Evolutionary conservation across 2,797 vertebrate genomes (phyloP), one percentile per base, ranked within the genome.

Genomic region (Protosalanx chinensis): DNA sequence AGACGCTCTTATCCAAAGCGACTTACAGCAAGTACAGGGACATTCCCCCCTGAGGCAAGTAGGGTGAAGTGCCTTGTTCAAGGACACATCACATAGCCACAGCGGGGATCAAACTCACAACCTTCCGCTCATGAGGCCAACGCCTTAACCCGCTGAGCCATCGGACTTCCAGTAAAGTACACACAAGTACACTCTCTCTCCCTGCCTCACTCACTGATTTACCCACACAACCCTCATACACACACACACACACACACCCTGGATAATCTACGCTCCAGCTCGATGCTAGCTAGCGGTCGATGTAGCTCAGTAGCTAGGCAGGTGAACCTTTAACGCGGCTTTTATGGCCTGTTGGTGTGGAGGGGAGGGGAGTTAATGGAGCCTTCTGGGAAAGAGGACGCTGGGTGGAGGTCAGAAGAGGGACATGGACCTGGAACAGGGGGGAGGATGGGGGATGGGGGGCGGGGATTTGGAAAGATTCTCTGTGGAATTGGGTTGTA

Each of bases 281-380:
- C 29, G 71, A 49, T 49, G 49, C 15, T 15, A 49, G 20, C 32
- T 58, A 53, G 65, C 8, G 4, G 74, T 83, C 68, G 20, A 53
- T 81, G 75, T 18, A 7, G 15, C 58, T 53, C 8, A 41, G 29
- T 72, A 74, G 74, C 62, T 73, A 69, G 20, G 69, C 76, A 77
- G 80, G 74, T 83, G 62, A 77, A 57, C 29, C 37, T 41, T 10
- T 41, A 41, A 41, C 37, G 37, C 30, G 27, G 46, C 64, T 23
- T 71, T 64, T 76, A n/a, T 23, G 1, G 49, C 37, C 71, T 32
- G 64, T 23, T 60, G 77, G 73, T 66, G 58, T 58, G 79, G 8
- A 15, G 29, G 70, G 67, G 71, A 49, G 57, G 72, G 35, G n/a
- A 46, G 61, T 13, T 73, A 64, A 69, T 68, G 68, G 29, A 23